phyloP scores from a whole-genome alignment of 2,113 vertebrate species.

The Hassar affinis region DNA sequence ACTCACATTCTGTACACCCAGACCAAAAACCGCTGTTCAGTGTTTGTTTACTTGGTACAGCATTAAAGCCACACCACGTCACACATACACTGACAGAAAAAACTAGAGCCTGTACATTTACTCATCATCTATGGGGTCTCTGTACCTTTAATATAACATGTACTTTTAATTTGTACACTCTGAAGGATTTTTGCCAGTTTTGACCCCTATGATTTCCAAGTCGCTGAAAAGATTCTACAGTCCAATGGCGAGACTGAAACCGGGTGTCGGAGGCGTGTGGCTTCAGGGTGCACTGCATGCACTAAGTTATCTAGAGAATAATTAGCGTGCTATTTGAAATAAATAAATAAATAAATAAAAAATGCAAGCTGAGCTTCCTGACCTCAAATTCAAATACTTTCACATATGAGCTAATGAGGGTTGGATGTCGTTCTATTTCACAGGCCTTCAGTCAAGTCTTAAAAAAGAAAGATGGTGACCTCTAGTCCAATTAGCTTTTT shows the following conservation, averaged over 20 bases:
- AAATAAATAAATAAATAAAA: not conserved
- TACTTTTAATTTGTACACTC: not conserved
- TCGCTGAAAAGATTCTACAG: not conserved
- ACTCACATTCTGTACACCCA: conserved; percentile 22
- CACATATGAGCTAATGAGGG: not conserved
- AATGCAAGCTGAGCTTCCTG: not conserved
- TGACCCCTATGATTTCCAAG: not conserved
- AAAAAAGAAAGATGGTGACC: not conserved
- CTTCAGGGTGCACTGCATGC: not conserved
- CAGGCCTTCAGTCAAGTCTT: not conserved
- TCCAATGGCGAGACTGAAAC: not conserved
- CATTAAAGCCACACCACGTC: not conserved
- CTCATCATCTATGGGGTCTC: too few relatives aligned
- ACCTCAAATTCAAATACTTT: not conserved
- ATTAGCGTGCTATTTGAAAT: not conserved
- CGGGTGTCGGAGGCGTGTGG: not conserved
- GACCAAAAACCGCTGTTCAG: not conserved
- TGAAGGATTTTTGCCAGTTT: not conserved
- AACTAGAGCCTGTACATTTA: not conserved
- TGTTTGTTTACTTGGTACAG: not conserved
- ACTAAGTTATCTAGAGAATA: not conserved
- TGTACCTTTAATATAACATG: not conserved
- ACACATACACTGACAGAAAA: not conserved
- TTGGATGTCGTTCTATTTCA: not conserved
- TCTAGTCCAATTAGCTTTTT: too few relatives aligned